Conservation (phyloP, 2,113 vertebrate genomes). For the Ginglymostoma cirratum region DNA sequence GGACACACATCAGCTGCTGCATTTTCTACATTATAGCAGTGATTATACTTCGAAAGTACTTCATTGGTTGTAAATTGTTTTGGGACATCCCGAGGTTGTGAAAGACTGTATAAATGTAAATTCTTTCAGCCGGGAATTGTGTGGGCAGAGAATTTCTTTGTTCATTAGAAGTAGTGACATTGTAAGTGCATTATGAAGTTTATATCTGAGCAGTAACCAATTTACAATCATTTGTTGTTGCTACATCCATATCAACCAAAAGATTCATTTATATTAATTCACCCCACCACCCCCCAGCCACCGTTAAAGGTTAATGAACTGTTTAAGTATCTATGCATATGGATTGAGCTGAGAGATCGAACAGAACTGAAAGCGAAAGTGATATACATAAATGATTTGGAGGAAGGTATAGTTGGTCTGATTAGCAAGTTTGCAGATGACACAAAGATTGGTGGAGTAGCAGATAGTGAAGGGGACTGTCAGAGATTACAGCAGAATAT, state of each 20-base stretch:
- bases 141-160: neutral
- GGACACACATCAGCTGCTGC: neutral
- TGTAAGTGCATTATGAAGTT: neutral
- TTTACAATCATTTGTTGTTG: neutral
- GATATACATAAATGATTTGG: no score
- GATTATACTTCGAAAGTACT: neutral
- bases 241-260: neutral
- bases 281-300: neutral
- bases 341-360: neutral
- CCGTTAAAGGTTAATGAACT: neutral
- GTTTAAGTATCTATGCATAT: neutral
- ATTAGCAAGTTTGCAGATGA: no score
- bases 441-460: no score
- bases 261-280: neutral
- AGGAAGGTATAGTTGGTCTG: no score
- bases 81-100: neutral
- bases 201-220: neutral
- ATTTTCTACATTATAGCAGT: neutral
- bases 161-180: neutral
- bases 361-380: no score
- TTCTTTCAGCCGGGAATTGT: neutral
- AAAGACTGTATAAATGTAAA: neutral
- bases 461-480: no score
- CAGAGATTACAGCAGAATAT: no score
- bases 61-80: neutral